These are phyloP conservation scores for Tenualosa thibaudeaui DNA, from an alignment of 2,797 vertebrate genomes.

Conservation along the genomic window DNA sequence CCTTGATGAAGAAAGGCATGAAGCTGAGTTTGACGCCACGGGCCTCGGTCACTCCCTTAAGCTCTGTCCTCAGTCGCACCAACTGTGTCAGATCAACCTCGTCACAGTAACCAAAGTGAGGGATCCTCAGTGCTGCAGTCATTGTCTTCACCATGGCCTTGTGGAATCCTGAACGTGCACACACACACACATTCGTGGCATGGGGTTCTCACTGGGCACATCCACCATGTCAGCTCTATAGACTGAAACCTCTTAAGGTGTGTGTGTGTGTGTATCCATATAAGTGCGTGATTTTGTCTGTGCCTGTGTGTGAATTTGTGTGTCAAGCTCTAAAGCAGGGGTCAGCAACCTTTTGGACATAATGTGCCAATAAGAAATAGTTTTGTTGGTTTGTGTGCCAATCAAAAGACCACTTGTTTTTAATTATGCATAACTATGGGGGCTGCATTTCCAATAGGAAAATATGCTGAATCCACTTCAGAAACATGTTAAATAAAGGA, in stretches of 20 bases:
- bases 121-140: slow-evolving; percentile 89
- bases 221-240: too few species aligned
- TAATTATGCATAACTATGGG: too few species aligned
- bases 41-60: slow-evolving; percentile 71
- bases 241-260: background rate
- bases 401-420: too few species aligned
- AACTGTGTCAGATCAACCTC: slow-evolving; percentile 88
- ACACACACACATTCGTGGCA: background rate
- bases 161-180: slow-evolving; percentile 81
- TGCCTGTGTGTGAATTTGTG: background rate
- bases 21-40: slow-evolving; percentile 88
- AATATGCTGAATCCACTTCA: too few species aligned
- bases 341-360: too few species aligned
- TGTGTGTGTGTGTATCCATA: background rate
- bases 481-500: too few species aligned
- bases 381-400: too few species aligned
- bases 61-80: slow-evolving; percentile 78
- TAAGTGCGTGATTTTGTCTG: too few species aligned
- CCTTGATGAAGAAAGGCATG: slow-evolving; percentile 98
- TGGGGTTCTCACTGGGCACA: background rate
- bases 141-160: slow-evolving; percentile 96
- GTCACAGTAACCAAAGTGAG: slow-evolving; percentile 93
- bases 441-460: too few species aligned
- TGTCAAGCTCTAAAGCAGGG: background rate
- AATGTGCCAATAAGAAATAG: too few species aligned